A percentile compares a stretch with the other conserved stretches of the same genome.
Evolutionary conservation across 2,888 invertebrate genomes (phyloP).

Genomic region (Rotaria magnacalcarata): DNA sequence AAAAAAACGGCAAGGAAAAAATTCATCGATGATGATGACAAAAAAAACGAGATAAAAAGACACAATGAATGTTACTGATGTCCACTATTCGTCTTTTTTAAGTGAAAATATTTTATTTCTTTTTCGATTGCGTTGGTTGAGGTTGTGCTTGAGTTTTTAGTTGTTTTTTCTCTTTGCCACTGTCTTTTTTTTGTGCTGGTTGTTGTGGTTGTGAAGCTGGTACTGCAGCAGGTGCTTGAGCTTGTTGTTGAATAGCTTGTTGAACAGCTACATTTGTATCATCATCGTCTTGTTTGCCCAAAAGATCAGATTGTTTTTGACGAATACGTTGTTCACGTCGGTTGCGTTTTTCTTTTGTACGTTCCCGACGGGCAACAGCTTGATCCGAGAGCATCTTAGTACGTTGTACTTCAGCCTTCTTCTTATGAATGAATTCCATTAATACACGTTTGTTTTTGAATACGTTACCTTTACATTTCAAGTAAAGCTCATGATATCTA

Average conservation of each 20-base stretch:
- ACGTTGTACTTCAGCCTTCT: constrained; percentile 98
- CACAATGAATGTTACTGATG: neutral
- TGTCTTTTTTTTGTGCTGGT: neutral
- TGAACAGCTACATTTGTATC: constrained; percentile 17
- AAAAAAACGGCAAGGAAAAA: constrained; percentile 10
- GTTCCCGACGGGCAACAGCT: constrained; percentile 82
- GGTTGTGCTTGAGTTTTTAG: neutral
- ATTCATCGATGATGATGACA: neutral
- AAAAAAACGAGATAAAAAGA: neutral
- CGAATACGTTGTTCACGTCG: constrained; percentile 42
- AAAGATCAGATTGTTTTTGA: constrained; percentile 37
- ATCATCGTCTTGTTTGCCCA: constrained; percentile 41
- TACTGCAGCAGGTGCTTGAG: neutral
- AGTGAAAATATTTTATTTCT: neutral
- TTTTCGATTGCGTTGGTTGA: neutral
- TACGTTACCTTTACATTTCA: constrained; percentile 85
- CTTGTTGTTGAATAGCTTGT: constrained; percentile 27
- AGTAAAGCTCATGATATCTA: constrained; percentile 88
- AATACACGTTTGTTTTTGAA: constrained; percentile 90
- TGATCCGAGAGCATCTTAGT: constrained; percentile 86
- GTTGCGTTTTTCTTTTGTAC: constrained; percentile 40
- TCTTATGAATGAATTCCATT: constrained; percentile 99
- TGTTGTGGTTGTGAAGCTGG: neutral
- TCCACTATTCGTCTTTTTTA: neutral
- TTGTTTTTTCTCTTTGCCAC: neutral